phyloP scores from a whole-genome alignment of 1,140 invertebrate genomes.

The Bombus huntii region DNA sequence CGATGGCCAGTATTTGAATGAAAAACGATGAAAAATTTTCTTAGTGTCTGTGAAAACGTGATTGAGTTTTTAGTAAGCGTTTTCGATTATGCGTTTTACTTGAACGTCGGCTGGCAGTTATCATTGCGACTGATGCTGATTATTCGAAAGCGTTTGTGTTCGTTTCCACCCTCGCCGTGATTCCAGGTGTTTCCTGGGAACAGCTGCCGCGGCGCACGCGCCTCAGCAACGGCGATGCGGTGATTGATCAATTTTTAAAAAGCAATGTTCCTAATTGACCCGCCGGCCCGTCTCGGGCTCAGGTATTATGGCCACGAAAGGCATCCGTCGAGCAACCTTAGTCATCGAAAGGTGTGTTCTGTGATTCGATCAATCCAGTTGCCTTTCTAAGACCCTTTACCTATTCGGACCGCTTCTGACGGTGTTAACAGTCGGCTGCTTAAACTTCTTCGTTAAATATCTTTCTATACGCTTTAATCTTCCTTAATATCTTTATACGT shows the following conservation, averaged over 20 bases:
- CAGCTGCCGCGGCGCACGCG: slow-evolving; percentile 75
- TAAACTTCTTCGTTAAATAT: no score
- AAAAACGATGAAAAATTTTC: background rate
- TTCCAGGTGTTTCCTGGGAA: slow-evolving; percentile 73
- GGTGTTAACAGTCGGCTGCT: background rate
- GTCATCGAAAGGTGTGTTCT: slow-evolving; percentile 80
- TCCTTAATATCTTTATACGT: no score
- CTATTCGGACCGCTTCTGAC: background rate
- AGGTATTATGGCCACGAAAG: slow-evolving; percentile 63
- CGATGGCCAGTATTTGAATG: background rate
- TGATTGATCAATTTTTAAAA: slow-evolving; percentile 81
- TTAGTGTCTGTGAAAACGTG: background rate
- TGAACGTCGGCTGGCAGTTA: background rate
- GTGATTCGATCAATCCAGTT: slow-evolving; percentile 57
- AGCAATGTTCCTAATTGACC: slow-evolving; percentile 80
- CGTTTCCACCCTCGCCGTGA: slow-evolving; percentile 67
- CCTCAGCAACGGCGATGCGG: slow-evolving; percentile 60
- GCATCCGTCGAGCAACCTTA: slow-evolving; percentile 67
- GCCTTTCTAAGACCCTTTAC: slow-evolving; percentile 5
- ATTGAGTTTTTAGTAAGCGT: background rate
- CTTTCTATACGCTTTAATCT: background rate
- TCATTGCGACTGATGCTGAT: slow-evolving; percentile 50
- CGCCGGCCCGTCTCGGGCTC: slow-evolving; percentile 61
- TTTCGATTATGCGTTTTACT: background rate
- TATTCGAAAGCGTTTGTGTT: slow-evolving; percentile 57